phyloP scores from a whole-genome alignment of 1,140 invertebrate genomes.

The Brevipalpus yothersi region DNA sequence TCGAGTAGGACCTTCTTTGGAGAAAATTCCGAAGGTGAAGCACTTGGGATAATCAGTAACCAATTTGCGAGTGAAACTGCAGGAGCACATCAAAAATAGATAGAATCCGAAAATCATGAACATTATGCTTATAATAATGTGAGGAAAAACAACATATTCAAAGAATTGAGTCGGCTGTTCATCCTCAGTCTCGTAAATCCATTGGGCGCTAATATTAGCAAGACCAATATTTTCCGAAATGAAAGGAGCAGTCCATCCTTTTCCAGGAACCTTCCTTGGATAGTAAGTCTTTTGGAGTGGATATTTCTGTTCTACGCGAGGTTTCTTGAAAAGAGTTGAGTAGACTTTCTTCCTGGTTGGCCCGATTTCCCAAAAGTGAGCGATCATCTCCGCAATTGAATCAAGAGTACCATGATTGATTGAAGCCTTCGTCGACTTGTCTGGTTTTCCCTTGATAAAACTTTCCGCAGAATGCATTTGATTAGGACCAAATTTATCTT shows the following conservation, averaged over 20 bases:
- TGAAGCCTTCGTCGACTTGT: not conserved
- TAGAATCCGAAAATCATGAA: conserved; percentile 19
- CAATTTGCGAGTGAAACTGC: conserved; percentile 22
- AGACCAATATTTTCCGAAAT: conserved; percentile 52
- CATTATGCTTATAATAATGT: conserved; percentile 20
- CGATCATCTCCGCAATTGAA: conserved; percentile 43
- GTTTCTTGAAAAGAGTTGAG: not conserved
- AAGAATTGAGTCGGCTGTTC: conserved; percentile 29
- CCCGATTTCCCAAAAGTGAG: conserved; percentile 32
- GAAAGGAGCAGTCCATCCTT: conserved; percentile 49
- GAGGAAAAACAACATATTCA: conserved; percentile 19
- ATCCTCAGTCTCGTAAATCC: conserved; percentile 36
- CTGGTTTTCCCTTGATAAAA: not conserved
- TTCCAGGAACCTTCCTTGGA: conserved; percentile 17
- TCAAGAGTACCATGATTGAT: conserved; percentile 55
- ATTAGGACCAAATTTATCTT: conserved; percentile 8
- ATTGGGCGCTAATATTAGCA: conserved; percentile 43
- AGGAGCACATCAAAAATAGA: not conserved
- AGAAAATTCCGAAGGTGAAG: conserved; percentile 41
- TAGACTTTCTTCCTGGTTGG: conserved; percentile 2
- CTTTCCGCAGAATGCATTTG: conserved; percentile 5
- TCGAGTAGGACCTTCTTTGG: conserved; percentile 35
- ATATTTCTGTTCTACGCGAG: conserved; percentile 21
- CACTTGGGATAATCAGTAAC: conserved; percentile 42
- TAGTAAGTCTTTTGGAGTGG: not conserved